phyloP scores from a whole-genome alignment of 1,140 invertebrate genomes.

The Aphelenchoides besseyi region DNA sequence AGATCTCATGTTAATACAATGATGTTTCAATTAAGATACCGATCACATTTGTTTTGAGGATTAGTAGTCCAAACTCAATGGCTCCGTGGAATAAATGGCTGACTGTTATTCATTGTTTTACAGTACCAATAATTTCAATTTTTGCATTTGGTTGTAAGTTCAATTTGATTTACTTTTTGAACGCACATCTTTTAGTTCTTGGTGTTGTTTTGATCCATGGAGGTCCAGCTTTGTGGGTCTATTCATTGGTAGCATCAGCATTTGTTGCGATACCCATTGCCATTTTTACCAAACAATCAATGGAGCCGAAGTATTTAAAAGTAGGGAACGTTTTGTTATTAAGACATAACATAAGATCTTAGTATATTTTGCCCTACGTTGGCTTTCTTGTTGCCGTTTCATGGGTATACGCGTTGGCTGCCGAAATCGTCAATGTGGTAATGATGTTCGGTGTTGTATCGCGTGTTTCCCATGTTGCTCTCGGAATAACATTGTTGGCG shows the following conservation, averaged over 20 bases:
- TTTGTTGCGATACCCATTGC: slow-evolving; percentile 34
- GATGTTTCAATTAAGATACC: slow-evolving; percentile 64
- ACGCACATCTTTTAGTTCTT: slow-evolving; percentile 9
- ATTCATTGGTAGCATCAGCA: slow-evolving; percentile 39
- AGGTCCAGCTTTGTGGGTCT: slow-evolving; percentile 43
- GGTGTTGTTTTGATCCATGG: slow-evolving; percentile 25
- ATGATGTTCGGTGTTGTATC: slow-evolving; percentile 62
- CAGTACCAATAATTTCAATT: slow-evolving; percentile 66
- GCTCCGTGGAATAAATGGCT: slow-evolving; percentile 70
- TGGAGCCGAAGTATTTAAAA: slow-evolving; percentile 50
- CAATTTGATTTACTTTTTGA: slow-evolving; percentile 32
- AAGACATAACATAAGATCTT: slow-evolving; percentile 28
- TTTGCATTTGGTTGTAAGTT: slow-evolving; percentile 64
- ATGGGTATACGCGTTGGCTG: slow-evolving; percentile 71
- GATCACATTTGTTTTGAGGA: slow-evolving; percentile 67
- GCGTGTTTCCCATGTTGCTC: slow-evolving; percentile 64
- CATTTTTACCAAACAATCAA: slow-evolving; percentile 37
- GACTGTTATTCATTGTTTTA: slow-evolving; percentile 68
- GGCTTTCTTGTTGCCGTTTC: slow-evolving; percentile 70
- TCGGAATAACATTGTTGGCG: slow-evolving; percentile 72
- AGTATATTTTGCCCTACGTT: slow-evolving; percentile 65
- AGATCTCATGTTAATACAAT: not conserved
- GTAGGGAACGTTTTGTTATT: slow-evolving; percentile 28
- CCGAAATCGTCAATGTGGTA: slow-evolving; percentile 70
- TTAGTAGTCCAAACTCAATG: slow-evolving; percentile 69